Conservation (phyloP, 2,113 vertebrate species). For the Catharus minimus region DNA sequence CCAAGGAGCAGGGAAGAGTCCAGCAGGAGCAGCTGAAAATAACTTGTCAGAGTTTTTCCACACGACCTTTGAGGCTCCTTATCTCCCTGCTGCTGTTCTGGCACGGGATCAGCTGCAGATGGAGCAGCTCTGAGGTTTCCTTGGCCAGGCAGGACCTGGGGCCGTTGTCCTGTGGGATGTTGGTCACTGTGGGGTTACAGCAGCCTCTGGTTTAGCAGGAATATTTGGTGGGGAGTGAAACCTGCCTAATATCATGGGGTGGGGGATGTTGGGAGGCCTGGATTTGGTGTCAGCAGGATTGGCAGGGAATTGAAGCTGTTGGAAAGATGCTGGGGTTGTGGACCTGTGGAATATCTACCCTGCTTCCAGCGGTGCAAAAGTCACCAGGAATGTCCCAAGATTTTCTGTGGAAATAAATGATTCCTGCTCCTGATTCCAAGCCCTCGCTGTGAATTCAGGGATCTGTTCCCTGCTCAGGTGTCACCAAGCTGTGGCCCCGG, state of each 20-base stretch:
- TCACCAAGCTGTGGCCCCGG: not conserved
- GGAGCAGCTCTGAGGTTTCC: not conserved
- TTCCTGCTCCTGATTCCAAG: not conserved
- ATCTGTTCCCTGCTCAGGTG: not conserved
- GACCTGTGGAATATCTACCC: not conserved
- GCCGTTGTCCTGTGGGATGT: accelerated
- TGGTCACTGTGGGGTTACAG: not conserved
- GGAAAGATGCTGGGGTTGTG: not conserved
- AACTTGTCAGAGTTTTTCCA: slow-evolving; percentile 36
- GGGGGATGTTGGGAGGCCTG: not conserved
- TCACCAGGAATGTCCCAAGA: not conserved
- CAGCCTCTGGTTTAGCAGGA: not conserved
- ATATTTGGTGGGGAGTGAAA: not conserved
- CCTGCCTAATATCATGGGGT: accelerated
- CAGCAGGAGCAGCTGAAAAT: slow-evolving; percentile 22
- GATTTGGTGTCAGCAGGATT: not conserved
- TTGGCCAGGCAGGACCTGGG: not conserved
- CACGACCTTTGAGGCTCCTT: not conserved
- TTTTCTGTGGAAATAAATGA: not conserved
- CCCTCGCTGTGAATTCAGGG: accelerated
- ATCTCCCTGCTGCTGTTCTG: not conserved
- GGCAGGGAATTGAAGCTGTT: not conserved
- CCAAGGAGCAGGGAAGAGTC: not conserved
- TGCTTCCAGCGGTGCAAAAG: not conserved
- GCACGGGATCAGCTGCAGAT: not conserved